phyloP scores from a whole-genome alignment of 2,888 invertebrate genomes.

The Anthophora plumipes region DNA sequence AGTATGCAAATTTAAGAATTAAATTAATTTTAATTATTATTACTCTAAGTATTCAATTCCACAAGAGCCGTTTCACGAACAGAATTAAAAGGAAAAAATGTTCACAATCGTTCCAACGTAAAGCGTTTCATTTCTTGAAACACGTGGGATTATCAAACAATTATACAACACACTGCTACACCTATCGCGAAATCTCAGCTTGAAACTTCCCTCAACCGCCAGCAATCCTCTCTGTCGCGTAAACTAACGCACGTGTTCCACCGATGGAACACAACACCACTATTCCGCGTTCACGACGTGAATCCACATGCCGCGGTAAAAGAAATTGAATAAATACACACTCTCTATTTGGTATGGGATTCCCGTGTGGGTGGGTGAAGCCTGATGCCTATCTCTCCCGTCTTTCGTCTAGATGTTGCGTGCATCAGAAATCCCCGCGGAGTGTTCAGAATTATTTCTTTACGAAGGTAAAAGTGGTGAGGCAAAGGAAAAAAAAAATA shows the following conservation, averaged over 20 bases:
- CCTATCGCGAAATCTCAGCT: not conserved
- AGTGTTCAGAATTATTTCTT: slow-evolving; percentile 47
- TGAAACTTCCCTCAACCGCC: not conserved
- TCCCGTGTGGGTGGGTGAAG: slow-evolving; percentile 38
- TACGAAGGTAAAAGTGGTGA: slow-evolving; percentile 33
- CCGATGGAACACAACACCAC: not conserved
- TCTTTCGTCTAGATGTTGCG: slow-evolving; percentile 36
- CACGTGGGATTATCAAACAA: not conserved
- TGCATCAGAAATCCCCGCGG: slow-evolving; percentile 23
- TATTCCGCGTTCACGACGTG: not conserved
- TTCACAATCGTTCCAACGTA: too few species aligned
- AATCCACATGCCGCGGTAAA: not conserved
- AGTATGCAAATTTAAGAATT: too few species aligned
- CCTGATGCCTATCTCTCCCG: slow-evolving; percentile 33
- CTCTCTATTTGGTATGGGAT: slow-evolving; percentile 11
- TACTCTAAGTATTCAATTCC: not conserved
- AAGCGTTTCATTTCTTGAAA: too few species aligned
- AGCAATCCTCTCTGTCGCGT: too few species aligned
- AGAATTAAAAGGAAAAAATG: too few species aligned
- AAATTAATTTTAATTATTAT: too few species aligned
- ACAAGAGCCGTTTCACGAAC: not conserved
- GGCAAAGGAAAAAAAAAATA: not conserved
- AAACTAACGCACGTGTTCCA: not conserved
- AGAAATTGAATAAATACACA: slow-evolving; percentile 15
- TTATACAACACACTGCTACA: not conserved